Base-by-base conservation (phyloP, 2,888 invertebrate species). In the Amphipoea lucens region DNA sequence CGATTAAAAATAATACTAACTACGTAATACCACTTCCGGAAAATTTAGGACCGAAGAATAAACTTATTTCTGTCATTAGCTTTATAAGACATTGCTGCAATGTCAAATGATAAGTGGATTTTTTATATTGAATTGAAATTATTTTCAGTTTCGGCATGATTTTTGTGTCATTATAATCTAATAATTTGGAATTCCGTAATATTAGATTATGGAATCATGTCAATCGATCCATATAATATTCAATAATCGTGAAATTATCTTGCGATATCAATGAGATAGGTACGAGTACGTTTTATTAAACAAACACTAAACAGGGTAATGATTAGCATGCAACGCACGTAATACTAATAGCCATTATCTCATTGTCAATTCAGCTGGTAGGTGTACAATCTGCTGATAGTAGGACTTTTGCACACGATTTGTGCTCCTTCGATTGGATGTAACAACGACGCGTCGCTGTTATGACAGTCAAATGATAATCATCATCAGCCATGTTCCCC, bases 371-470 rank as follows among this genome's bases (percentile, higher is more conserved):
- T 66, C 17, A 57, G 57, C 0, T 60, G 1, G 1, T 54, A n/a
- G 78, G 42, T 76, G 23, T 17, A 36, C 17, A 29, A 79, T 81
- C 45, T 73, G 36, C 23, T 82, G 76, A 80, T 75, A 75, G n/a
- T 40, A 54, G n/a, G n/a, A 68, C 9, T 68, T 80, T 80, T 82
- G 82, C 82, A 80, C 80, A 80, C 82, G 82, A 57, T 63, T 82
- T 57, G 4, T 17, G 3, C 9, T 81, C 0, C 14, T 36, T 63
- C 12, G 14, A 11, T 45, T 51, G 36, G 36, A 2, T 48, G 3
- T 45, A 57, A 1, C 2, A 40, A n/a, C n/a, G 20, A 40, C 29
- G 57, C 11, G 54, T 65, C 4, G 48, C 17, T 65, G n/a, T 65
- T 48, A 79, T 17, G 23, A 65, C 65, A 40, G 7, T 23, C 20